phyloP scores from a whole-genome alignment of 2,113 vertebrate species.

The Fregetta grallaria region DNA sequence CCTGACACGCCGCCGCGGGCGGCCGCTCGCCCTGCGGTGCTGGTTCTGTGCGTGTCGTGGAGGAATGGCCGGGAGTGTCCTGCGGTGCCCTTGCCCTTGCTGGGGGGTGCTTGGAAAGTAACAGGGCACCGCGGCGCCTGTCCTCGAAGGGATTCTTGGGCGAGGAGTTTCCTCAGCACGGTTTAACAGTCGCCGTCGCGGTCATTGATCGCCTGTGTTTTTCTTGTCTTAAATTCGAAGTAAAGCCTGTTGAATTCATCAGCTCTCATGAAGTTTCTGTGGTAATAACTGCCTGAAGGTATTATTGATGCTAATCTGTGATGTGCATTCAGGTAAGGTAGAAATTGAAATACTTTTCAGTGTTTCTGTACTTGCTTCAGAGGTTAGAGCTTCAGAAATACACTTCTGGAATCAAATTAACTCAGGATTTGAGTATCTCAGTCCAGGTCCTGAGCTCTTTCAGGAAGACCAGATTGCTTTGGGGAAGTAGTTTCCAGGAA shows the following conservation, averaged over 20 bases:
- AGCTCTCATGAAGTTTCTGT: neutral
- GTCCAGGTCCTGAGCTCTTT: neutral
- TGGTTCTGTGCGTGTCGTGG: neutral
- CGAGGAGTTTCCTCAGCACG: neutral
- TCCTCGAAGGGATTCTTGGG: neutral
- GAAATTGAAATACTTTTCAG: accelerated
- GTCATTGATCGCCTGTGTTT: accelerated
- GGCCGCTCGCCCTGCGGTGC: neutral
- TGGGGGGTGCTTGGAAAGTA: neutral
- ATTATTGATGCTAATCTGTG: neutral
- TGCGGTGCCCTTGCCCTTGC: too few species aligned
- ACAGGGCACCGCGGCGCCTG: accelerated
- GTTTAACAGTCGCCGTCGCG: neutral
- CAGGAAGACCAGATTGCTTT: neutral
- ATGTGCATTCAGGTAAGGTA: accelerated
- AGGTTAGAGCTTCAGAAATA: neutral
- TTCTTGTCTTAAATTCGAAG: accelerated
- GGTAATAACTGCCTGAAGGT: neutral
- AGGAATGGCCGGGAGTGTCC: neutral
- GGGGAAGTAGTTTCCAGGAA: neutral
- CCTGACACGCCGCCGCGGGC: neutral
- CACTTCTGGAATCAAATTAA: neutral
- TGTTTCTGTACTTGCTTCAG: neutral
- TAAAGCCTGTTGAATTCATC: neutral
- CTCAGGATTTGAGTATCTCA: neutral